Evolutionary conservation across 1,140 invertebrate genomes (phyloP).

Genomic region (Eurosta solidaginis): DNA sequence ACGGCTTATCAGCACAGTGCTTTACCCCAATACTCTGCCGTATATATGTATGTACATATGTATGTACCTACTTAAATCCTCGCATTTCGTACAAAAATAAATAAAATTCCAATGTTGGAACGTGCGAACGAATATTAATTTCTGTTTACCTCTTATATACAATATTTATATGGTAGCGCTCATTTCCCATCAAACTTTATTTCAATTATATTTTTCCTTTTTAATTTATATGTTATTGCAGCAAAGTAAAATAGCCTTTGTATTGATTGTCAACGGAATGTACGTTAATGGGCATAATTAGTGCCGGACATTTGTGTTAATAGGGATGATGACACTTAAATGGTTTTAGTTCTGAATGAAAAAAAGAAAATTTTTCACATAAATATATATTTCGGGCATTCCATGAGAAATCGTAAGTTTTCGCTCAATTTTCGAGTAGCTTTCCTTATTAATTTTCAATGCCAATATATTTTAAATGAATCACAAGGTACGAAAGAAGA

Average conservation of each 20-base stretch:
- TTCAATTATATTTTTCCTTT: background rate
- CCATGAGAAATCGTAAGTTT: too few species aligned
- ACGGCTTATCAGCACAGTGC: slow-evolving; percentile 1
- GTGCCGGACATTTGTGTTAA: background rate
- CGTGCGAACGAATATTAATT: slow-evolving; percentile 20
- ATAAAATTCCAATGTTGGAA: slow-evolving; percentile 26
- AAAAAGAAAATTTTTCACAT: too few species aligned
- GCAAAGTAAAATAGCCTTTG: background rate
- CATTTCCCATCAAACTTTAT: background rate
- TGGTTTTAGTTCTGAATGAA: background rate
- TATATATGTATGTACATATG: too few species aligned
- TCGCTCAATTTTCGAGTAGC: too few species aligned
- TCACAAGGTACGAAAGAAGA: too few species aligned
- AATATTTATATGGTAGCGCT: background rate
- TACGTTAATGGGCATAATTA: slow-evolving; percentile 17
- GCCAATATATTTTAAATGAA: too few species aligned
- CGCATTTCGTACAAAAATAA: slow-evolving; percentile 1
- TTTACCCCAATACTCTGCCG: background rate
- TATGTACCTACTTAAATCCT: slow-evolving; percentile 10
- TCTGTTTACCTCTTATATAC: background rate
- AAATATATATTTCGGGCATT: too few species aligned
- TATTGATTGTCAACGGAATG: background rate
- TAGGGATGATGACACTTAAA: background rate
- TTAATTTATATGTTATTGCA: background rate
- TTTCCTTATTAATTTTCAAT: too few species aligned